phyloP scores from a whole-genome alignment of 2,113 vertebrate species.

The Todiramphus saurophagus region DNA sequence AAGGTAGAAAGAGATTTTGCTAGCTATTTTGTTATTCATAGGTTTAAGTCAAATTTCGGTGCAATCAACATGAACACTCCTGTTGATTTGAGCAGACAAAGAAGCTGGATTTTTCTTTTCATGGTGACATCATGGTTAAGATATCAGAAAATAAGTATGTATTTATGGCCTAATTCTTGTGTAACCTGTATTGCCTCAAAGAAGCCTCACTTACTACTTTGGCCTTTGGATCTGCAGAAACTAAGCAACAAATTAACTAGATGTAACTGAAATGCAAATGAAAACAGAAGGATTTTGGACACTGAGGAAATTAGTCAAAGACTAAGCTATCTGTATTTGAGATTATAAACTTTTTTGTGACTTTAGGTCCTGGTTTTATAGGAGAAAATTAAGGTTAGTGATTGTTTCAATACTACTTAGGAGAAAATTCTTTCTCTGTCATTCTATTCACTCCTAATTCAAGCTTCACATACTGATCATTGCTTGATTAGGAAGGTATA shows the following conservation, averaged over 20 bases:
- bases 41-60: not conserved
- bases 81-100: not conserved
- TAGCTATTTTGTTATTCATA: not conserved
- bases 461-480: not conserved
- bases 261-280: not conserved
- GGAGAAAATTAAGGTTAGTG: not conserved
- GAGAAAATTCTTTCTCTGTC: not conserved
- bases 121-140: not conserved
- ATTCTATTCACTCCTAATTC: not conserved
- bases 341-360: not conserved
- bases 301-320: not conserved
- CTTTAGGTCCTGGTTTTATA: not conserved
- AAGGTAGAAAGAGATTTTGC: not conserved
- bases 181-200: not conserved
- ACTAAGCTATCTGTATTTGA: not conserved
- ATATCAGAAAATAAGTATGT: not conserved
- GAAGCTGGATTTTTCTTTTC: not conserved
- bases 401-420: not conserved
- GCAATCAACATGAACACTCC: rapidly evolving
- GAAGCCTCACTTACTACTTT: not conserved
- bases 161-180: not conserved
- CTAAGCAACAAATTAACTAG: not conserved
- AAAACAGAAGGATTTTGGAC: not conserved
- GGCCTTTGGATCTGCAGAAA: not conserved
- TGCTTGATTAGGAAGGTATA: not conserved